Percentiles rank a stretch among this genome's conserved stretches.
Conservation (phyloP, 2,888 invertebrate genomes). For the Volucella bombylans region DNA sequence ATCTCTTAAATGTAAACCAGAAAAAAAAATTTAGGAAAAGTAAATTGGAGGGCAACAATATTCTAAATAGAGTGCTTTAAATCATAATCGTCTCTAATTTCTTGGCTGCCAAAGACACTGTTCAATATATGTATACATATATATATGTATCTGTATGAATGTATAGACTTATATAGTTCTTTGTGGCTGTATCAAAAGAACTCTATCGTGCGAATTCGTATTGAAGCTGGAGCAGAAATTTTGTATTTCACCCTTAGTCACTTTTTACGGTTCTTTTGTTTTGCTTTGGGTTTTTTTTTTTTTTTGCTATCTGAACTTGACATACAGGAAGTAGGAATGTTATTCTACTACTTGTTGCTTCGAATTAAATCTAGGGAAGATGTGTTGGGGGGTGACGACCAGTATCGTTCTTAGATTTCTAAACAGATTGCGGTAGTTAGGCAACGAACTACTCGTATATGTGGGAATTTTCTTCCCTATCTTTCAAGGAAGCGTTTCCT, state of each 20-base stretch:
- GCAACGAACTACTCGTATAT: conserved; percentile 36
- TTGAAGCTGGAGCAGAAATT: conserved; percentile 43
- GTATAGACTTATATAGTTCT: conserved; percentile 14
- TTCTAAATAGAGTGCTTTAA: no score
- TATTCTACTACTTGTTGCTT: conserved; percentile 69
- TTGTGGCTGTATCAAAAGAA: conserved; percentile 43
- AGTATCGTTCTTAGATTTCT: conserved; percentile 52
- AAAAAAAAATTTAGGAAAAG: no score
- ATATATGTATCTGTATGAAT: no score
- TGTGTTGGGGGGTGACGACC: conserved; percentile 25
- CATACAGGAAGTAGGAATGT: conserved; percentile 68
- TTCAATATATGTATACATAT: no score
- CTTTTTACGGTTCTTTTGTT: neutral
- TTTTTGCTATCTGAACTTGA: conserved; percentile 54
- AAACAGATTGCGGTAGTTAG: conserved; percentile 62
- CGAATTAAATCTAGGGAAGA: conserved; percentile 57
- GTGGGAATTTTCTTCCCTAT: conserved; percentile 72
- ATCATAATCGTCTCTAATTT: no score
- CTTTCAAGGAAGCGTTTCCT: conserved; percentile 58
- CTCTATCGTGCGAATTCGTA: conserved; percentile 38
- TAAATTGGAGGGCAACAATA: no score
- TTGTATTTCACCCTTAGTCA: conserved; percentile 32
- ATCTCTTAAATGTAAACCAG: no score
- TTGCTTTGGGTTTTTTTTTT: conserved; percentile 8
- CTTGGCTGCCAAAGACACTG: no score